These are phyloP conservation scores for Lymantria monacha DNA, from an alignment of 2,888 invertebrate genomes.

Conservation along the genomic window DNA sequence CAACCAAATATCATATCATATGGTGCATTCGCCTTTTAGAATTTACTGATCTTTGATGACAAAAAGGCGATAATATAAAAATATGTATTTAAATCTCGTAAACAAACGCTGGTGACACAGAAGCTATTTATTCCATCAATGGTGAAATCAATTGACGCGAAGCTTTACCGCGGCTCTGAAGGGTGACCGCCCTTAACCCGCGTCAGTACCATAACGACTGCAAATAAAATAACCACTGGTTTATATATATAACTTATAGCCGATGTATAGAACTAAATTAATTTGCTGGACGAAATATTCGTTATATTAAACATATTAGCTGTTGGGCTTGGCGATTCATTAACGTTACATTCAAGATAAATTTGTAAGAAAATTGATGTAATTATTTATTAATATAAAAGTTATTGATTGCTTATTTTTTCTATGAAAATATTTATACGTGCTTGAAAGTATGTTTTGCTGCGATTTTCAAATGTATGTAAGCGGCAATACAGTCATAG, in stretches of 20 bases:
- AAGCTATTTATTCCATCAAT: conserved; percentile 27
- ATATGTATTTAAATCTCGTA: not conserved
- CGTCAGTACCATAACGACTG: conserved; percentile 28
- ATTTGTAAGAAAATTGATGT: too few species aligned
- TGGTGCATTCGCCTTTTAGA: too few species aligned
- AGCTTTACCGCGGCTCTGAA: conserved; percentile 23
- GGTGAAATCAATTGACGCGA: conserved; percentile 36
- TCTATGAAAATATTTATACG: too few species aligned
- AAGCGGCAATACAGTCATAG: conserved; percentile 10
- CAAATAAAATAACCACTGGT: conserved; percentile 41
- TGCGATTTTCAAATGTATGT: too few species aligned
- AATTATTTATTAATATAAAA: too few species aligned
- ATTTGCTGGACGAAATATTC: not conserved
- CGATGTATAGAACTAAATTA: not conserved
- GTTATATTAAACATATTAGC: not conserved
- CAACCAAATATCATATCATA: too few species aligned
- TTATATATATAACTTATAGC: conserved; percentile 23
- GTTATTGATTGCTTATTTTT: too few species aligned
- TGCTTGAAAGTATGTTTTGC: too few species aligned
- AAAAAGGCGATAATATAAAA: not conserved
- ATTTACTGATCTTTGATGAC: too few species aligned
- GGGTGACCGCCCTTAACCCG: conserved; percentile 31
- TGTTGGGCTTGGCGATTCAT: not conserved
- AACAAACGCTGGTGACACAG: not conserved
- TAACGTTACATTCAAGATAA: not conserved